Evolutionary conservation across 1,140 invertebrate species (phyloP).

Genomic region (Euglossa dilemma): DNA sequence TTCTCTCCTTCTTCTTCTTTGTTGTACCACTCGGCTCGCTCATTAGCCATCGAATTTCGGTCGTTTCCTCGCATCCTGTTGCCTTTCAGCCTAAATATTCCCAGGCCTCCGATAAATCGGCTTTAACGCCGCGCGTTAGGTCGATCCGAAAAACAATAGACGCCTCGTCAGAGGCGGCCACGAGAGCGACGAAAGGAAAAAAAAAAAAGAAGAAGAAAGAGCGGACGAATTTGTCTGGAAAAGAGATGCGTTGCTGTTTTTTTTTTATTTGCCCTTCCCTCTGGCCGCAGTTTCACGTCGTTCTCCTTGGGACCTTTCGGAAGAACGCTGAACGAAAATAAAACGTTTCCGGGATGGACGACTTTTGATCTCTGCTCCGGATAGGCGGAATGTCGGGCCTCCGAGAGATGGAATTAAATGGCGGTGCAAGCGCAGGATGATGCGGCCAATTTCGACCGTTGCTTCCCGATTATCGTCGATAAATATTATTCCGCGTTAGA

Average conservation of each 20-base stretch:
- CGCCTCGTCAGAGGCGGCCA: neutral
- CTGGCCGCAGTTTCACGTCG: neutral
- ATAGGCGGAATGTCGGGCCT: neutral
- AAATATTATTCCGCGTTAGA: too few species aligned
- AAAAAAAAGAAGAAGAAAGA: neutral
- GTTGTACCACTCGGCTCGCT: conserved; percentile 7
- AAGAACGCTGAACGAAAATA: conserved; percentile 3
- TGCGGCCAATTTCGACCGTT: neutral
- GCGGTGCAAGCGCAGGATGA: neutral
- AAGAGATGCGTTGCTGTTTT: neutral
- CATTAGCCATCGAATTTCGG: conserved; percentile 35
- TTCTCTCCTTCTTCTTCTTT: neutral
- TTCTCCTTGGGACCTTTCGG: neutral
- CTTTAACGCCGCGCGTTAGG: conserved; percentile 25
- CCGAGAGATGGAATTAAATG: neutral
- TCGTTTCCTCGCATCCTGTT: conserved; percentile 14
- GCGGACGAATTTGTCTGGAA: neutral
- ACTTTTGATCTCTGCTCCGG: neutral
- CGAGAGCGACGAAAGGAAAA: neutral
- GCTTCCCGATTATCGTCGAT: too few species aligned
- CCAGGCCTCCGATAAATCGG: conserved; percentile 17
- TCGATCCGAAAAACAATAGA: conserved; percentile 13
- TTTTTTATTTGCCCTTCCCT: neutral
- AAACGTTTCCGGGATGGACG: neutral
- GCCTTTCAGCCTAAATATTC: conserved; percentile 21